Base-by-base conservation (phyloP, 2,113 vertebrate genomes). In the Amazona guildingii region DNA sequence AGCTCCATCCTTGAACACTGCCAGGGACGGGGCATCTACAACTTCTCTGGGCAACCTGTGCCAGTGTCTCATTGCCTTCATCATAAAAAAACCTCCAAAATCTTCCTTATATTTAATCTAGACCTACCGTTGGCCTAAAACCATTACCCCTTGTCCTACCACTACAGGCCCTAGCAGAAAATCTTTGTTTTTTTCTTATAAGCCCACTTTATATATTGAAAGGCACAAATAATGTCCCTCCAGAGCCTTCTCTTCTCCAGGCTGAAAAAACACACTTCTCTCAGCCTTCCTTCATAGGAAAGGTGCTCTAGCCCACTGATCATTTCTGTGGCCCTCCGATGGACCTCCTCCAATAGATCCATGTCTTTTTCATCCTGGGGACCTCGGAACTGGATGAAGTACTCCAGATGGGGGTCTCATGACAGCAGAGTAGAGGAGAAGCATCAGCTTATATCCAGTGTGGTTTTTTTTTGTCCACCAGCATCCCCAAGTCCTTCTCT, bases 291-390 rank as follows among this genome's bases (percentile, higher is more conserved):
- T 8, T 46, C 52, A 62, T 0, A 67, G 51, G 7, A 88, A 43
- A 46, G 28, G 18, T 48, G 24, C 1, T 84, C 14, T 37, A 61
- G 17, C 15, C 35, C 68, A 54, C 35, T 27, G 24, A 37, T 20
- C 19, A 35, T 61, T 68, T 81, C 21, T 37, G 14, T 37, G 64
- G 55, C 5, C 39, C 43, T 69, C 21, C 31, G 74, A 70, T 27
- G 37, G 59, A 76, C 12, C 12, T 8, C 5, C 17, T 73, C 24
- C 7, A 52, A 41, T 7, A 77, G 33, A 11, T 55, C 39, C 29
- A 23, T 0, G 5, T 31, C 48, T 20, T n/a, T 33, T 43, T 43
- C 0, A 0, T 17, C 19, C 16, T 64, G 61, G 14, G 9, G 54
- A 51, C 25, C 13, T 3, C 29, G 46, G 28, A 66, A 7, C 49